These are phyloP conservation scores for Varroa destructor DNA, from an alignment of 1,140 invertebrate genomes.

Conservation along the genomic window DNA sequence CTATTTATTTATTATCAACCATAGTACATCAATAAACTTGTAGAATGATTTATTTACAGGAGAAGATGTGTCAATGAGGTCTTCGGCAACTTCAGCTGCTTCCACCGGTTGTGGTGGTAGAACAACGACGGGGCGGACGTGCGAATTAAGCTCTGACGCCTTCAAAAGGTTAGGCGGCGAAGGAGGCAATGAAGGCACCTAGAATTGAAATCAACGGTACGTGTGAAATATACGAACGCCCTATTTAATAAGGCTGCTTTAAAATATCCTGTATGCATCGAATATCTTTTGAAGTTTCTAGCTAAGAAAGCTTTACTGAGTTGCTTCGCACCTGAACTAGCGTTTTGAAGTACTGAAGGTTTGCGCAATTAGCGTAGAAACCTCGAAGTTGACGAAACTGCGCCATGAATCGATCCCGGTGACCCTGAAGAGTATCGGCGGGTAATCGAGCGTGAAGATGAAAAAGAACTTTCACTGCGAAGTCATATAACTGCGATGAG, in stretches of 20 bases:
- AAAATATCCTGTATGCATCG: no score
- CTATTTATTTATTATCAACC: no score
- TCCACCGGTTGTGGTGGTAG: conserved; percentile 54
- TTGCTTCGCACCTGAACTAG: conserved; percentile 60
- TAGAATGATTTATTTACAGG: conserved; percentile 39
- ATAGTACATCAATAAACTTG: no score
- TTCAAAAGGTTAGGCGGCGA: conserved; percentile 89
- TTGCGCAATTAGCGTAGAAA: conserved; percentile 84
- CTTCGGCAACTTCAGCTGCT: conserved; percentile 39
- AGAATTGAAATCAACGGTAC: not conserved
- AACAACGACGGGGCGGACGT: conserved; percentile 82
- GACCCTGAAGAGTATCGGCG: conserved; percentile 49
- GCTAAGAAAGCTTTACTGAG: no score
- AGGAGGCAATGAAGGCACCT: conserved; percentile 39
- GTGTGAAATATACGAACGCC: no score
- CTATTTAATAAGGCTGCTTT: no score
- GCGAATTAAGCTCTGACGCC: conserved; percentile 76
- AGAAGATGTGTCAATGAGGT: conserved; percentile 58
- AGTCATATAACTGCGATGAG: conserved; percentile 89
- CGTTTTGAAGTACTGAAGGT: conserved; percentile 92
- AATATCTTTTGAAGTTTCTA: no score
- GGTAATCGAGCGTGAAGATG: conserved; percentile 59
- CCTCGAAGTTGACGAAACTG: conserved; percentile 75
- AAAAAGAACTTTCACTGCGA: conserved; percentile 87
- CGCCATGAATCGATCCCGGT: conserved; percentile 74